A percentile compares a stretch with the other conserved stretches of the same genome.
Conservation (phyloP, 35 echinoderm and acorn worm genomes). For the Hemicentrotus pulcherrimus region DNA sequence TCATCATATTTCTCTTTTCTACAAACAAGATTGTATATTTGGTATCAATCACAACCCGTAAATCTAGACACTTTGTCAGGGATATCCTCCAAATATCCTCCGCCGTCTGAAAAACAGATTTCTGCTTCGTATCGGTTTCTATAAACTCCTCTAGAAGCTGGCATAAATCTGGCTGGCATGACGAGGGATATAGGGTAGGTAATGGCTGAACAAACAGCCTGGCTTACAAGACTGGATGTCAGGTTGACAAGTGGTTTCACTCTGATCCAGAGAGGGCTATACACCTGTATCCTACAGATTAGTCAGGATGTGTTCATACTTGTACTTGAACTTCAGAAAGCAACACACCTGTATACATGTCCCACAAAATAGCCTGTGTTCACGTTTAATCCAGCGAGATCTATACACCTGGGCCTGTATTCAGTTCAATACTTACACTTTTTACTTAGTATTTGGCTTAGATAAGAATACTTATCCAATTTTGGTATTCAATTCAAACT, state of each 20-base stretch:
- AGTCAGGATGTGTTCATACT: not conserved
- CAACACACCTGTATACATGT: not conserved
- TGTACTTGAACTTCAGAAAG: not conserved
- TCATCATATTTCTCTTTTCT: not conserved
- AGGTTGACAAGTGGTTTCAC: constrained; percentile 10
- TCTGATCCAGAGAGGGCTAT: not conserved
- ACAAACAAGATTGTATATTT: not conserved
- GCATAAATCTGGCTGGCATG: constrained; percentile 4
- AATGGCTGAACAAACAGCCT: constrained; percentile 1
- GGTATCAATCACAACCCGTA: not conserved
- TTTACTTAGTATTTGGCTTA: too few relatives aligned
- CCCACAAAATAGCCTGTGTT: too few relatives aligned
- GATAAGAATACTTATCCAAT: too few relatives aligned
- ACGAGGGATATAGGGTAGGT: not conserved
- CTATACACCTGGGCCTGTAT: too few relatives aligned
- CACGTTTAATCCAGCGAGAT: too few relatives aligned
- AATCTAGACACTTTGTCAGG: constrained; percentile 10
- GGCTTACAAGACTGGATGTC: not conserved
- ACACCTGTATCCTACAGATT: constrained; percentile 11
- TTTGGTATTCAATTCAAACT: too few relatives aligned
- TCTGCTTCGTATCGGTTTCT: constrained; percentile 10
- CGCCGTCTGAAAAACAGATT: not conserved
- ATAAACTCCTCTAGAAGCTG: not conserved
- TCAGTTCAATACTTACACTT: too few relatives aligned
- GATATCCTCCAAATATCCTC: not conserved